Conservation (phyloP, 1,140 invertebrate genomes). For the Pachypeltis micranthus region DNA sequence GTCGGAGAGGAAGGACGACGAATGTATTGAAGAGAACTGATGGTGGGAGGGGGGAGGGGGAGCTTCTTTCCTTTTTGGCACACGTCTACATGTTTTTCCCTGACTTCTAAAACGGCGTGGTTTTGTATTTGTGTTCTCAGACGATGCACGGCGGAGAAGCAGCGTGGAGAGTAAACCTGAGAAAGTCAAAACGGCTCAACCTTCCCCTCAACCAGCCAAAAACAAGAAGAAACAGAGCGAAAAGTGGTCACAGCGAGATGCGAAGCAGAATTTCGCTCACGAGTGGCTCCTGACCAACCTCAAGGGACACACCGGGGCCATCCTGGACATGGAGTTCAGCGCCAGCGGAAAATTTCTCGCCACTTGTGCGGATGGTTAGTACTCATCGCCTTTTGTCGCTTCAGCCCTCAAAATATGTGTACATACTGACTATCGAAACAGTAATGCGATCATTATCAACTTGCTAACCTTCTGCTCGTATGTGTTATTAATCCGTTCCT, state of each 20-base stretch:
- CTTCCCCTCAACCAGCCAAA: neutral
- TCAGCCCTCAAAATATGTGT: too few relatives aligned
- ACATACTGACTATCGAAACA: too few relatives aligned
- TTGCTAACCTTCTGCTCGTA: too few relatives aligned
- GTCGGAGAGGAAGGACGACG: too few relatives aligned
- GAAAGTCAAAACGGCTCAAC: neutral
- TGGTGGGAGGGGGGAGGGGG: neutral
- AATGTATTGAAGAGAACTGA: neutral
- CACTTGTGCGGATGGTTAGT: constrained; percentile 67
- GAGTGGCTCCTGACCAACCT: constrained; percentile 58
- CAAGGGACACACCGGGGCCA: constrained; percentile 62
- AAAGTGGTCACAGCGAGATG: constrained; percentile 19
- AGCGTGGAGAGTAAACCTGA: neutral
- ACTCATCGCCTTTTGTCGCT: neutral
- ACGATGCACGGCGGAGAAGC: constrained; percentile 1
- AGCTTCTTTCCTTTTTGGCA: neutral
- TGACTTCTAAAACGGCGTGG: neutral
- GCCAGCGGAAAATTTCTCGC: constrained; percentile 72
- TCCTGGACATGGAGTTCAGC: constrained; percentile 66
- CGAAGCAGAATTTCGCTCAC: constrained; percentile 24
- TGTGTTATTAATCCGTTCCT: too few relatives aligned
- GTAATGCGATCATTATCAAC: too few relatives aligned
- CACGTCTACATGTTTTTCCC: neutral
- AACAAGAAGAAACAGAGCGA: constrained; percentile 23
- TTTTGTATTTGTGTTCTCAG: neutral